Conservation (phyloP, 2,797 vertebrate species). For the Fringilla coelebs region DNA sequence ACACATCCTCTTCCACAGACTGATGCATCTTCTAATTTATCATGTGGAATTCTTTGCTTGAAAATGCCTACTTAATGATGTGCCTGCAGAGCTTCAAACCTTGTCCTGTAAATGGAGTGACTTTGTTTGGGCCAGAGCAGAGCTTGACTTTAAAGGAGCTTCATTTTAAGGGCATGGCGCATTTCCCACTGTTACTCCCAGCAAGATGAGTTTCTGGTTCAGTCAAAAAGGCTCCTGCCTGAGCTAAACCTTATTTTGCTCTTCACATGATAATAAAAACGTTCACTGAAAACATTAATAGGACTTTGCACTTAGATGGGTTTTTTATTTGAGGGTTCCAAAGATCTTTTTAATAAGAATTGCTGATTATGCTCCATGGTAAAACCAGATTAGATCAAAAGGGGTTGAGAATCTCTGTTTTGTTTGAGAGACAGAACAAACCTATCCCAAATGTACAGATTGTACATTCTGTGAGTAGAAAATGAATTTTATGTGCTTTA, state of each 20-base stretch:
- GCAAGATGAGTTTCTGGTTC: not conserved
- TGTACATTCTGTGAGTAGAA: not conserved
- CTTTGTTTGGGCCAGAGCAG: not conserved
- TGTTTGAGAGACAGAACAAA: not conserved
- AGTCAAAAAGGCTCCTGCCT: not conserved
- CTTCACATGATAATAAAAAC: not conserved
- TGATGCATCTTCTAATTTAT: not conserved
- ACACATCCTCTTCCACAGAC: not conserved
- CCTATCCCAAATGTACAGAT: not conserved
- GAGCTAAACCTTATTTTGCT: not conserved
- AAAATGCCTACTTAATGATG: not conserved
- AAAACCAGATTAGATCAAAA: slow-evolving; percentile 7
- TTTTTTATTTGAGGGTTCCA: not conserved
- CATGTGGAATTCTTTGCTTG: not conserved
- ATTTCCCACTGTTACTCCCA: not conserved
- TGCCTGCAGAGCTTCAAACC: not conserved
- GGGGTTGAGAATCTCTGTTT: not conserved
- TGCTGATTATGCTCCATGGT: not conserved
- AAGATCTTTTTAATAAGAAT: not conserved
- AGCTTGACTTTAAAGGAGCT: not conserved
- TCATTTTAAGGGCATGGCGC: not conserved
- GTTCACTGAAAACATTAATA: not conserved
- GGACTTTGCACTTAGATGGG: not conserved
- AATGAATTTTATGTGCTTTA: not conserved
- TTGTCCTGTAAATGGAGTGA: not conserved